Evolutionary conservation across 2,888 invertebrate genomes (phyloP).

Genomic region (Oligia strigilis): DNA sequence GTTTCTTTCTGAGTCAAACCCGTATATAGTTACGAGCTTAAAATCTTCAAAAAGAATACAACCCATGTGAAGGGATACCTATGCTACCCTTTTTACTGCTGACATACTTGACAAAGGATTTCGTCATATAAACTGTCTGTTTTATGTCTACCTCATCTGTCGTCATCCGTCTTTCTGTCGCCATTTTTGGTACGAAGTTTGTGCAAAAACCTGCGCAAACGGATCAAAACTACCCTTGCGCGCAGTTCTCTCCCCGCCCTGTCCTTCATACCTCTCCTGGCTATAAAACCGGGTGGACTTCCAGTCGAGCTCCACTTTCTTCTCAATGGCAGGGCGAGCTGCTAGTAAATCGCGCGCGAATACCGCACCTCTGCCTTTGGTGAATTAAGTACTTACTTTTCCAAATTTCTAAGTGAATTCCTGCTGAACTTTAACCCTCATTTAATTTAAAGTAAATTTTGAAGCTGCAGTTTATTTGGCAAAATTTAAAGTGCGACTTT

Average conservation of each 20-base stretch:
- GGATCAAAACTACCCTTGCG: slow-evolving; percentile 50
- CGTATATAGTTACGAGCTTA: not conserved
- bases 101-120: slow-evolving; percentile 63
- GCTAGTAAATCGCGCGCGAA: slow-evolving; percentile 5
- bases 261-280: slow-evolving; percentile 67
- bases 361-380: slow-evolving; percentile 11
- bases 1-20: not conserved
- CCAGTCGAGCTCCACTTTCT: slow-evolving; percentile 26
- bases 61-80: not conserved
- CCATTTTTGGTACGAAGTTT: slow-evolving; percentile 69
- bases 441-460: not conserved
- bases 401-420: not conserved
- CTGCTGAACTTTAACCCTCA: not conserved
- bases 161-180: slow-evolving; percentile 74
- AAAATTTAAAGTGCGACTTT: slow-evolving; percentile 26
- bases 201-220: slow-evolving; percentile 73
- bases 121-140: slow-evolving; percentile 60
- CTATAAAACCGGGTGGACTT: slow-evolving; percentile 59
- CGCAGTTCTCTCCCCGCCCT: slow-evolving; percentile 71
- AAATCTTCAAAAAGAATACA: not conserved
- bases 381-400: slow-evolving; percentile 6
- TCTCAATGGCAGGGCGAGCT: slow-evolving; percentile 7
- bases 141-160: slow-evolving; percentile 67
- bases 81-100: slow-evolving; percentile 19
- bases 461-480: not conserved